Percentiles rank a stretch among this genome's conserved stretches.
phyloP scores from a whole-genome alignment of 2,113 vertebrate species.

The Oreochromis tanganicae region DNA sequence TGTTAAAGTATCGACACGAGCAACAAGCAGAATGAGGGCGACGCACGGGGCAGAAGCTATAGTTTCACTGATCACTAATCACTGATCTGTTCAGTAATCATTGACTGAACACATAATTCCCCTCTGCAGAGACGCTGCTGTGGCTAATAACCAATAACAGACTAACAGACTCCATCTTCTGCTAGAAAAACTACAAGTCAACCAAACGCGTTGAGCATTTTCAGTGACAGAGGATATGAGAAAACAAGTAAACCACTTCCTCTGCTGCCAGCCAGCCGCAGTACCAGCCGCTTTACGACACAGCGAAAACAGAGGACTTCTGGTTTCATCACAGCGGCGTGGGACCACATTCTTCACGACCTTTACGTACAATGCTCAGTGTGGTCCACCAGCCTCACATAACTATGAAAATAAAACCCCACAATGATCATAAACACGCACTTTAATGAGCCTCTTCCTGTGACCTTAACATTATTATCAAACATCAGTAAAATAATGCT shows the following conservation, averaged over 20 bases:
- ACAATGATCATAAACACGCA: neutral
- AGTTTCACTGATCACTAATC: neutral
- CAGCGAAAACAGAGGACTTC: neutral
- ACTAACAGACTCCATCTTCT: neutral
- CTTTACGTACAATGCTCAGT: neutral
- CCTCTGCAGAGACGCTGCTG: neutral
- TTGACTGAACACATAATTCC: neutral
- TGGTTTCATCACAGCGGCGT: neutral
- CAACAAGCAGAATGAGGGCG: neutral
- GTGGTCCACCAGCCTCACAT: neutral
- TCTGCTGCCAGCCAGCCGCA: neutral
- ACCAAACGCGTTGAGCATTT: neutral
- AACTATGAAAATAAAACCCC: neutral
- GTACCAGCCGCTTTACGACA: neutral
- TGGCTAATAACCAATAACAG: neutral
- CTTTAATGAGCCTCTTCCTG: neutral
- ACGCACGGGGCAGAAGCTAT: neutral
- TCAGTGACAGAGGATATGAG: neutral
- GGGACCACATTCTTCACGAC: neutral
- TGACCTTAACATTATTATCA: neutral
- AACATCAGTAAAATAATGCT: neutral
- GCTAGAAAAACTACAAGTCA: neutral
- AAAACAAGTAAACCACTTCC: slow-evolving; percentile 41
- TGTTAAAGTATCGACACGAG: neutral
- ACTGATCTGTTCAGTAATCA: no score